Evolutionary conservation across 2,797 vertebrate genomes (phyloP), one percentile per base, ranked within the genome.

Genomic region (Cichlasoma orientale): DNA sequence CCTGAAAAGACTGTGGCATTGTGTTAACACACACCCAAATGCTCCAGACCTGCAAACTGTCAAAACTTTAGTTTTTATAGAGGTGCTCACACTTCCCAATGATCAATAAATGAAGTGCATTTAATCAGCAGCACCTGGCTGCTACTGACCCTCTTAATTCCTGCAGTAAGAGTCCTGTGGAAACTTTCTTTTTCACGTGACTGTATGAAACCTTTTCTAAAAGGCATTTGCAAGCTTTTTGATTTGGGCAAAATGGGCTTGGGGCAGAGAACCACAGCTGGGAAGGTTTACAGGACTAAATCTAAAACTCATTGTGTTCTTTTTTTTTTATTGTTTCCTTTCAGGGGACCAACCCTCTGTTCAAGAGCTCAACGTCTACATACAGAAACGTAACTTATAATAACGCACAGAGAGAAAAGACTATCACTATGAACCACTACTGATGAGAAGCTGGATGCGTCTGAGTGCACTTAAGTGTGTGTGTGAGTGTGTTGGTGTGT

Each of bases 321-420:
- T 33, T 83, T 71, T 73, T 29, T 71, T 33, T 83, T 71, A 71
- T 29, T 79, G 27, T 89, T 44, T 87, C 2, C 84, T 89, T 92
- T 73, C 85, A 99, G 98, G 97, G 97, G 84, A 99, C 97, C 88
- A 99, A 99, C 90, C 98, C 98, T 79, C 92, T 99, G 77, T 99
- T 99, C 94, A 96, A 88, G 94, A 98, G 98, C 61, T 98, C 98
- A 3, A 99, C 97, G 16, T 97, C 97, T 61, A 99, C 98, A 19
- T 99, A 99, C 90, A 98, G 97, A 96, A 99, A 99, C 52, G 95
- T 99, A 78, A 98, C 98, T 74, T 99, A 99, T 92, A 98, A 96
- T 91, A 96, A 95, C 75, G 92, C 94, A 66, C 93, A 96, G 78
- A 96, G 92, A 88, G 95, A 95, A 83, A 96, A 95, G 89, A 94